A percentile compares a stretch with the other conserved stretches of the same genome.
These are phyloP conservation scores for Drosophila lutescens DNA, from an alignment of 2,888 invertebrate species.

Conservation along the genomic window DNA sequence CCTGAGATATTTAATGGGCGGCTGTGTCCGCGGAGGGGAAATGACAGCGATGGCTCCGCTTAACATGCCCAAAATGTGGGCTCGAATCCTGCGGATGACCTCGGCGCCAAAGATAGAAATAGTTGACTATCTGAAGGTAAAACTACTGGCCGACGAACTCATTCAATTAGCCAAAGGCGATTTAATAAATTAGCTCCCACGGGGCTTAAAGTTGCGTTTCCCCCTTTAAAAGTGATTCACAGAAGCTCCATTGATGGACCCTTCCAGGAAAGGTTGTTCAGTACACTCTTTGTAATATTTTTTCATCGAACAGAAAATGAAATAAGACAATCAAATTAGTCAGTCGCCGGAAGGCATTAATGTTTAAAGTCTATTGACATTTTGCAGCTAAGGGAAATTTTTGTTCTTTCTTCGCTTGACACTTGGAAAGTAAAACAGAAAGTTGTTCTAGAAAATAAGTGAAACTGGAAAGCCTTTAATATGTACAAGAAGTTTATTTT, in stretches of 20 bases:
- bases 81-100: conserved; percentile 81
- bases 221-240: background rate
- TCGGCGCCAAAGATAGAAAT: conserved; percentile 80
- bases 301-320: background rate
- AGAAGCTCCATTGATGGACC: conserved; percentile 3
- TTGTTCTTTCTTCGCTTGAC: background rate
- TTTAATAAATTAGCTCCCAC: background rate
- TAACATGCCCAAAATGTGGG: conserved; percentile 82
- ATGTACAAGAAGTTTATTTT: too few relatives aligned
- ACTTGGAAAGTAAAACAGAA: conserved; percentile 14
- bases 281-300: conserved; percentile 2
- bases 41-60: conserved; percentile 77
- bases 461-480: background rate
- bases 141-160: background rate
- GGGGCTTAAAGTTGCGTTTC: conserved; percentile 2
- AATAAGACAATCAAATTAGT: conserved; percentile 33
- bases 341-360: conserved; percentile 14
- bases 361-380: conserved; percentile 58
- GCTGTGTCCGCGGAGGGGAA: conserved; percentile 79
- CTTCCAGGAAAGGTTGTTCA: background rate
- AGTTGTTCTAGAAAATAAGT: background rate
- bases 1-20: conserved; percentile 80
- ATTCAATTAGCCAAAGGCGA: conserved; percentile 9
- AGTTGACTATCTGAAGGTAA: conserved; percentile 83
- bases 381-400: conserved; percentile 17